Evolutionary conservation across 2,113 vertebrate genomes (phyloP), one percentile per base, ranked within the genome.

Genomic region (Nansenia antarctica): DNA sequence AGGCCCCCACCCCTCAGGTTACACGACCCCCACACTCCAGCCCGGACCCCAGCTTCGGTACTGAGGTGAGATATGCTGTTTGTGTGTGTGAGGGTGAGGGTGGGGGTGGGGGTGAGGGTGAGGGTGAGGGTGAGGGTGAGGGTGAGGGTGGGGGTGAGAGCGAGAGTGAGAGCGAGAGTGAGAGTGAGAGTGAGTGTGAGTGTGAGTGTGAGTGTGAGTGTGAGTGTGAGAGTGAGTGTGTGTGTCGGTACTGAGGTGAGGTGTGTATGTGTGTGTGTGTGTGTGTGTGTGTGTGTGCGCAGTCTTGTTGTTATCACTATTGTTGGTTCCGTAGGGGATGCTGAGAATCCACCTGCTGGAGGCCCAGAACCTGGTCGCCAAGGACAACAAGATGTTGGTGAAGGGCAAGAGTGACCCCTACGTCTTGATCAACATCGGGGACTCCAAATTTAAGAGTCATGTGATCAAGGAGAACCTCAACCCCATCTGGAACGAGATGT

Each of bases 391-490:
- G 79, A 87, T 97, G 87, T 64, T 96, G 84, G 81, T 94, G 66
- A 94, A 95, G 79, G 95, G 95, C 61, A 96, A 96, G 74, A 97
- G 95, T 11, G 96, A 98, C 85, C 96, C 96, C 5, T 98, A 97
- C 0, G 92, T 92, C 24, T 94, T 94, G 69, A 87, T 94, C 39
- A 91, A 73, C 30, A 80, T 93, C 1, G 93, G 92, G 5, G 91
- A 88, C 9, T 62, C 66, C 20, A 82, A 66, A 15, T 94, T 96
- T 74, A 93, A 92, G 63, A 97, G 93, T 78, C 90, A 80, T 0
- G 95, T 96, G 39, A 76, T 98, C 74, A 93, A 94, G 61, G 94
- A 96, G 81, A 93, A 95, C 67, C 93, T 98, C 68, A 94, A 92
- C 80, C 95, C 96, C 0, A 91, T 89, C 62, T 98, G 96, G 96